These are phyloP conservation scores for Sminthopsis crassicaudata DNA, from an alignment of 2,113 vertebrate species.

Conservation along the genomic window DNA sequence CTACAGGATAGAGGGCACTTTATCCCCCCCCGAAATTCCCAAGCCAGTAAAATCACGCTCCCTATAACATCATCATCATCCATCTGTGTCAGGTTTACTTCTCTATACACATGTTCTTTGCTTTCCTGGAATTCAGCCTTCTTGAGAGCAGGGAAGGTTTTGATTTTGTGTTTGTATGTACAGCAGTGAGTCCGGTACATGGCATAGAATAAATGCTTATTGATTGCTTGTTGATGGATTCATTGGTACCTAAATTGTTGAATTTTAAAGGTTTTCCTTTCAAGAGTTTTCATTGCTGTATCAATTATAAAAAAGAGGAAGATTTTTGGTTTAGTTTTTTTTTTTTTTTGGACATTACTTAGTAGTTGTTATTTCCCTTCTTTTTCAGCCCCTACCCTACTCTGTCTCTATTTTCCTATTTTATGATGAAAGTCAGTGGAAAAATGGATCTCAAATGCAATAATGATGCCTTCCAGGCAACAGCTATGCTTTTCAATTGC, in stretches of 20 bases:
- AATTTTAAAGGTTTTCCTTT: neutral
- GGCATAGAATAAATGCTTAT: neutral
- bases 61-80: neutral
- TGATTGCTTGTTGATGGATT: neutral
- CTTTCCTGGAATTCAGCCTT: neutral
- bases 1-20: neutral
- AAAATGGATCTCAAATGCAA: neutral
- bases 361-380: neutral
- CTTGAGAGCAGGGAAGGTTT: neutral
- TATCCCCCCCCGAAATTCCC: neutral
- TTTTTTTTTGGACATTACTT: neutral
- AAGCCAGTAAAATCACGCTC: neutral
- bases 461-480: neutral
- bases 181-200: neutral
- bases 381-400: neutral
- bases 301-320: neutral
- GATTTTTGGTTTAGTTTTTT: neutral
- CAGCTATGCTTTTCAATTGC: neutral
- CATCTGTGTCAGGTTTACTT: neutral
- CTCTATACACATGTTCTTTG: neutral
- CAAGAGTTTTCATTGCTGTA: neutral
- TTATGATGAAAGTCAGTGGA: neutral
- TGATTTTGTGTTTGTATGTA: neutral
- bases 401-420: neutral
- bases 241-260: neutral